A percentile compares a stretch with the other conserved stretches of the same genome.
Evolutionary conservation across 1,140 invertebrate species (phyloP).

Genomic region (Drosophila novamexicana): DNA sequence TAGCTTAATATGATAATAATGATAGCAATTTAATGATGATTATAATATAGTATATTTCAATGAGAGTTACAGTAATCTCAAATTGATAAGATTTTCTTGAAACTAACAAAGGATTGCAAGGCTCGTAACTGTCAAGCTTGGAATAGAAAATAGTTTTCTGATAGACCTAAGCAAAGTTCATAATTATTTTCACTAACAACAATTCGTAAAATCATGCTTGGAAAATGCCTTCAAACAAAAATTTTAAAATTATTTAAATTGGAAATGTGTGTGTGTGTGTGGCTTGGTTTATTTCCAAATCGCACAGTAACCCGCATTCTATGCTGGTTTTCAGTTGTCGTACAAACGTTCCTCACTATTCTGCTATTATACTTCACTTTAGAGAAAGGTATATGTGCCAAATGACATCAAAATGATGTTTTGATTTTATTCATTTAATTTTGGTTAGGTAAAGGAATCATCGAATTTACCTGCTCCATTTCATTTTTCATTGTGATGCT

Average conservation of each 20-base stretch:
- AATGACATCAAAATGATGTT: neutral
- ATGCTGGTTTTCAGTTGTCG: neutral
- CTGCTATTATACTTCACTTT: neutral
- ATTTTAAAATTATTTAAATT: neutral
- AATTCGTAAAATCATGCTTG: neutral
- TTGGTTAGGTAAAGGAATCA: neutral
- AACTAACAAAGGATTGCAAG: too few species aligned
- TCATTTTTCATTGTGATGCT: too few species aligned
- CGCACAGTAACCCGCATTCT: neutral
- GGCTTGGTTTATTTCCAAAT: neutral
- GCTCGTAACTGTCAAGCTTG: too few species aligned
- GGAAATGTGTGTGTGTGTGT: slow-evolving; percentile 5
- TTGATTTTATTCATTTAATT: neutral
- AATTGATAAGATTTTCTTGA: too few species aligned
- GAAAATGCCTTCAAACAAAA: slow-evolving; percentile 4
- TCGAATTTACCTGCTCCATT: too few species aligned
- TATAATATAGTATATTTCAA: too few species aligned
- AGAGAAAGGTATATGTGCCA: neutral
- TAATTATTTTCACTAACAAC: too few species aligned
- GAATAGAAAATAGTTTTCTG: too few species aligned
- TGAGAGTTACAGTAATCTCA: too few species aligned
- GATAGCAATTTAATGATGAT: too few species aligned
- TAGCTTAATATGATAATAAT: too few species aligned
- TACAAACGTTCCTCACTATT: neutral
- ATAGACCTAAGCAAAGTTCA: too few species aligned